Evolutionary conservation across 1,140 invertebrate genomes (phyloP).

Genomic region (Papilio dardanus): DNA sequence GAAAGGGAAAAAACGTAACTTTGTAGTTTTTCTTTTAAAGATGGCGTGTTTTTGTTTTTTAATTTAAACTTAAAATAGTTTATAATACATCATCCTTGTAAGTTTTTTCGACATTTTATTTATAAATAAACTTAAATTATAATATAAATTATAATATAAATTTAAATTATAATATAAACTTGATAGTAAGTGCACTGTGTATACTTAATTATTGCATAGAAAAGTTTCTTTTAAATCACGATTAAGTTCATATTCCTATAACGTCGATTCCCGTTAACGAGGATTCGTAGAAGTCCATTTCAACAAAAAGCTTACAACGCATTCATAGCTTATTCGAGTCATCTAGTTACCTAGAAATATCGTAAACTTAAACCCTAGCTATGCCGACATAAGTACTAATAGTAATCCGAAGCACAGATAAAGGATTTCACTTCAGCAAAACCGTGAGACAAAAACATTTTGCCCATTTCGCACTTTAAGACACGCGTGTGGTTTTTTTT

Average conservation of each 20-base stretch:
- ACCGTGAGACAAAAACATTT: not conserved
- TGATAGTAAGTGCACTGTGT: too few relatives aligned
- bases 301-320: not conserved
- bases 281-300: too few relatives aligned
- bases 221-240: too few relatives aligned
- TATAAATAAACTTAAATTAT: too few relatives aligned
- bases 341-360: not conserved
- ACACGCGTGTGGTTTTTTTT: not conserved
- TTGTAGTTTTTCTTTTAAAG: not conserved
- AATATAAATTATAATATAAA: too few relatives aligned
- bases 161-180: too few relatives aligned
- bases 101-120: not conserved
- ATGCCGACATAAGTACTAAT: not conserved
- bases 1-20: not conserved
- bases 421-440: not conserved
- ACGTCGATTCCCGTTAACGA: too few relatives aligned
- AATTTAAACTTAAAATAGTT: not conserved
- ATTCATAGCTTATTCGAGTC: not conserved
- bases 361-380: not conserved
- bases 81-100: not conserved
- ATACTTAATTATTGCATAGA: too few relatives aligned
- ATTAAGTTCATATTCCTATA: too few relatives aligned
- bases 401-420: not conserved
- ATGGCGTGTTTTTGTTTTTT: not conserved
- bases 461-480: not conserved